Evolutionary conservation across 1,140 invertebrate species (phyloP), one percentile per base, ranked within the genome.

Genomic region (Aphelinus atriplicis): DNA sequence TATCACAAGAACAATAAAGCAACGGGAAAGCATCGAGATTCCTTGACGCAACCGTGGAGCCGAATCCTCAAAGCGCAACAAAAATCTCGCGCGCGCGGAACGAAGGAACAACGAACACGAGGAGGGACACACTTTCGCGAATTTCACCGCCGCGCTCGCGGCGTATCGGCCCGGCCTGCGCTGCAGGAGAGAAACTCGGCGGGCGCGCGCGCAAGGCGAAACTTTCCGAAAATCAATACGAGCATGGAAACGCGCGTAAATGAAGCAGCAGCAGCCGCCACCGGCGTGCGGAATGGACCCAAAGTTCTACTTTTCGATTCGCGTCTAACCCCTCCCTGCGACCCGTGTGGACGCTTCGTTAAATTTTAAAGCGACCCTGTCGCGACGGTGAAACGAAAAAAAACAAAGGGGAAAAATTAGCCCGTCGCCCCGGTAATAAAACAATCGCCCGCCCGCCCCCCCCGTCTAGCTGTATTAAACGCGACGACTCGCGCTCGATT

Each of bases 221-320:
- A 76, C 75, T 76, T 76, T 71, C 75, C 75, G 75, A 76, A 76
- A 76, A 76, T 76, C 75, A 76, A 76, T 76, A 76, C 75, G 75
- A 76, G 68, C 62, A 76, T 76, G 74, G 74, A 76, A 76, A 76
- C 75, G 75, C 70, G 75, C 75, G 75, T 68, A 76, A 76, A 76
- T 72, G 70, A 76, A 76, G 43, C 69, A 61, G 47, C 69, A 47
- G 50, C 51, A 58, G 56, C 26, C 4, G n/a, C 26, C 50, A 56
- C 64, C 6, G 47, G 4, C 58, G 69, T 46, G 51, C 51, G 61
- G 66, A 66, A 72, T 51, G 70, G 53, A 58, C 71, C 55, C 51
- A 57, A 60, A 74, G 72, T 74, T 51, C 72, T 74, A 74, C 72
- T 74, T 68, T 74, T 74, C 57, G 51, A 68, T 68, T 67, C 50